Conservation (phyloP, 2,888 invertebrate species). For the Polia nebulosa region DNA sequence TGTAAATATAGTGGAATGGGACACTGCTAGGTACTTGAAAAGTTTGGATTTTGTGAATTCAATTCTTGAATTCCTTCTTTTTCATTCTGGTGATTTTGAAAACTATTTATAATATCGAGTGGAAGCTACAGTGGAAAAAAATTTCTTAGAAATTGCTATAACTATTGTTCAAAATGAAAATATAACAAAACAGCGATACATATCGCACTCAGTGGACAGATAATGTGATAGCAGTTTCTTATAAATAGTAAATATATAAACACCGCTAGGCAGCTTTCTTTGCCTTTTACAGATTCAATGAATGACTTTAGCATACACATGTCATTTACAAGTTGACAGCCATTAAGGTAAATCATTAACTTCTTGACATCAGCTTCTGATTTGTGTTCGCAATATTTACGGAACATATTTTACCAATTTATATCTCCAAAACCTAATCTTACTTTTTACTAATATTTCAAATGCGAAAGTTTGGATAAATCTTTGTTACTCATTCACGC, state of each 20-base stretch:
- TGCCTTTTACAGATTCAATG: not conserved
- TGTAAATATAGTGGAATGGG: slow-evolving; percentile 23
- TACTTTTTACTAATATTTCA: too few relatives aligned
- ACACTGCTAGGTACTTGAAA: slow-evolving; percentile 5
- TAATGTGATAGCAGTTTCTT: not conserved
- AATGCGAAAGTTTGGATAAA: too few relatives aligned
- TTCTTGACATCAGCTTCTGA: too few relatives aligned
- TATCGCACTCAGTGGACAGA: not conserved
- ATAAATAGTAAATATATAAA: not conserved
- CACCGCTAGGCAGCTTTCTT: not conserved
- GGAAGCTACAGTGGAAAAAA: not conserved
- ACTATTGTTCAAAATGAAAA: too few relatives aligned
- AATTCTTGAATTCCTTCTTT: not conserved
- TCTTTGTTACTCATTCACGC: too few relatives aligned
- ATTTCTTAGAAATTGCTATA: not conserved
- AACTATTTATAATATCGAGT: not conserved
- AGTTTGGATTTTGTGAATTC: not conserved
- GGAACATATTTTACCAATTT: too few relatives aligned
- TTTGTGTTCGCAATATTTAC: not conserved
- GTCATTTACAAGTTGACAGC: not conserved
- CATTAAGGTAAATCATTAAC: too few relatives aligned
- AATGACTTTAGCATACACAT: not conserved
- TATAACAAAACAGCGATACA: not conserved
- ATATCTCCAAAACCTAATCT: too few relatives aligned
- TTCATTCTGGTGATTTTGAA: not conserved